Evolutionary conservation across 2,888 invertebrate genomes (phyloP).

Genomic region (Rhagonycha fulva): DNA sequence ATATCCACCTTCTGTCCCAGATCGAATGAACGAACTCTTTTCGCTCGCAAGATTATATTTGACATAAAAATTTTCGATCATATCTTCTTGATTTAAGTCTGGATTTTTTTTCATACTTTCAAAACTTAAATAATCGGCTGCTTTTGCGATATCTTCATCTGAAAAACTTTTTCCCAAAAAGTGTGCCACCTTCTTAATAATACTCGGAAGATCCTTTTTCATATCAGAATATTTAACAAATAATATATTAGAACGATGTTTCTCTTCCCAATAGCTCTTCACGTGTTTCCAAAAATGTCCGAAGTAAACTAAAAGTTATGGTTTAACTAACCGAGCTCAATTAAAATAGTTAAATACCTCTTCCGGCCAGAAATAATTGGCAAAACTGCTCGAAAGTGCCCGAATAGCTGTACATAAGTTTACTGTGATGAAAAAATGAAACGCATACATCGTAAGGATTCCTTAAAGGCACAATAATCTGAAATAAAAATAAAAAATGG

Average conservation of each 20-base stretch:
- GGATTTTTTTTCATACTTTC: conserved; percentile 57
- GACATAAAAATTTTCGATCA: conserved; percentile 37
- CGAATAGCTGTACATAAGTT: conserved; percentile 60
- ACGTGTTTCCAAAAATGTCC: conserved; percentile 46
- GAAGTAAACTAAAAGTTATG: conserved; percentile 35
- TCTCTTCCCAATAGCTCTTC: conserved; percentile 69
- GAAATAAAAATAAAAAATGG: conserved; percentile 33
- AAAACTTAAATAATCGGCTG: conserved; percentile 57
- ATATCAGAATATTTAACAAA: conserved; percentile 84
- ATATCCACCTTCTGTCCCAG: conserved; percentile 54
- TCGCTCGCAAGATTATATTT: conserved; percentile 47
- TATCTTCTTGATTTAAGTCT: conserved; percentile 31
- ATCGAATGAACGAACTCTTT: conserved; percentile 54
- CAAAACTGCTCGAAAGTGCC: conserved; percentile 38
- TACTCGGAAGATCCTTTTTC: conserved; percentile 64
- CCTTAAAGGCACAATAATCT: conserved; percentile 85
- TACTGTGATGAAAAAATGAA: conserved; percentile 85
- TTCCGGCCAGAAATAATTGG: conserved; percentile 69
- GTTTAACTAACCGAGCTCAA: too few relatives aligned
- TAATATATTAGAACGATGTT: conserved; percentile 71
- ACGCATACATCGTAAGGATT: conserved; percentile 91
- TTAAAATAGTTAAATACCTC: conserved; percentile 49
- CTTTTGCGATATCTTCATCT: conserved; percentile 47
- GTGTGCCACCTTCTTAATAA: conserved; percentile 50
- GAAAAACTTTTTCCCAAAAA: conserved; percentile 51